A percentile compares a stretch with the other conserved stretches of the same genome.
These are phyloP conservation scores for Melipona quadrifasciata DNA, from an alignment of 1,140 invertebrate genomes.

Conservation along the genomic window DNA sequence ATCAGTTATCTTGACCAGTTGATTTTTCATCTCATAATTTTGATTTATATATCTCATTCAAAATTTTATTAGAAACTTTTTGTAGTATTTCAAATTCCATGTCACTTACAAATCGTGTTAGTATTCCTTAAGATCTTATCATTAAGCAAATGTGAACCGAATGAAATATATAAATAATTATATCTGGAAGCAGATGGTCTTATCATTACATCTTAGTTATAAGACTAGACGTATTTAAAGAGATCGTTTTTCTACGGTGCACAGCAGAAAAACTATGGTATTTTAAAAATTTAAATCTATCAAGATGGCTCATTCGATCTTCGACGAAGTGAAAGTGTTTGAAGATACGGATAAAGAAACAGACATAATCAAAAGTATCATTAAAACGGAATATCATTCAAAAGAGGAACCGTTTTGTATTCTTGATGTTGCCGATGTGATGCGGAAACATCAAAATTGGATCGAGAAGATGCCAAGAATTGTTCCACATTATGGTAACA, in stretches of 20 bases:
- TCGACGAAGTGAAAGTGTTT: slow-evolving; percentile 66
- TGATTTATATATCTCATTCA: neutral
- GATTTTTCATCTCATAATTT: neutral
- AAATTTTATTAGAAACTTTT: neutral
- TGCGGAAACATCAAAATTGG: slow-evolving; percentile 86
- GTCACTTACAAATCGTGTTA: neutral
- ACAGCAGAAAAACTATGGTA: neutral
- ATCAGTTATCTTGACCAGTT: neutral
- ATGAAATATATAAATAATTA: neutral
- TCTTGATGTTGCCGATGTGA: slow-evolving; percentile 85
- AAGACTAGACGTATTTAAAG: slow-evolving; percentile 41
- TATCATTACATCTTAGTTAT: slow-evolving; percentile 25
- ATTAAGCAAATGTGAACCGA: slow-evolving; percentile 29
- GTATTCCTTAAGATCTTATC: slow-evolving; percentile 30
- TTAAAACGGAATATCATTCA: slow-evolving; percentile 75
- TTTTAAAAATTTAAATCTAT: no score
- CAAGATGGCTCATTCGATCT: slow-evolving; percentile 45
- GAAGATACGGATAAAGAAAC: slow-evolving; percentile 69
- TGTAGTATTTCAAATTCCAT: neutral
- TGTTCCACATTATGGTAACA: slow-evolving; percentile 84
- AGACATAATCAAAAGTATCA: slow-evolving; percentile 73
- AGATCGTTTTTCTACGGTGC: neutral
- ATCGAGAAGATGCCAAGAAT: slow-evolving; percentile 85
- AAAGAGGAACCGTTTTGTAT: slow-evolving; percentile 86
- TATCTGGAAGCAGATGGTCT: slow-evolving; percentile 16